Conservation (phyloP, 2,113 vertebrate species). For the Reinhardtius hippoglossoides region DNA sequence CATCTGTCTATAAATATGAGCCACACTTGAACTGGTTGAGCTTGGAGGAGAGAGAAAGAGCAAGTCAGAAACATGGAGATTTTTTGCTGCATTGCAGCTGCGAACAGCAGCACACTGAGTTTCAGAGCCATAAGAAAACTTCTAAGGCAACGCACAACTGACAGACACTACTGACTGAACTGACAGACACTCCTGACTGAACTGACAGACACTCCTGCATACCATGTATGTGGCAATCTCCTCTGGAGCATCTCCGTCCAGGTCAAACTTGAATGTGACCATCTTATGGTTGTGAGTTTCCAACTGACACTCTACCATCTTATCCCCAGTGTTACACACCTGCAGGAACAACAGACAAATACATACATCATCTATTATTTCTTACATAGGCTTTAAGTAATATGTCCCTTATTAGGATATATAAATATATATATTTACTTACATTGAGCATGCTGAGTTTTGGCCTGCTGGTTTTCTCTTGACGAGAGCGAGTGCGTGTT, state of each 20-base stretch:
- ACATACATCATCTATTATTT: not conserved
- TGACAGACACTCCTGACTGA: not conserved
- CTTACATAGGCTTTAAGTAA: not conserved
- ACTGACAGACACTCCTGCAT: slow-evolving; percentile 47
- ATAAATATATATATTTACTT: slow-evolving; percentile 33
- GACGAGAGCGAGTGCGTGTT: slow-evolving; percentile 90
- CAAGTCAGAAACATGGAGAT: slow-evolving; percentile 15
- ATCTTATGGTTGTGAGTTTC: slow-evolving; percentile 99
- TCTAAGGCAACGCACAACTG: not conserved
- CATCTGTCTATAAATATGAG: slow-evolving; percentile 18
- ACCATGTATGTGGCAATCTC: slow-evolving; percentile 99
- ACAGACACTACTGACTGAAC: not conserved
- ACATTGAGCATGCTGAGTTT: slow-evolving; percentile 95
- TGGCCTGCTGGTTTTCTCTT: slow-evolving; percentile 91
- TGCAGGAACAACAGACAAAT: slow-evolving; percentile 54
- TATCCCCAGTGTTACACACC: slow-evolving; percentile 97
- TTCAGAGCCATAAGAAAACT: slow-evolving; percentile 9
- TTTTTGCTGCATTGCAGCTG: slow-evolving; percentile 72
- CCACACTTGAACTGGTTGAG: slow-evolving; percentile 14
- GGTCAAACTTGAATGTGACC: slow-evolving; percentile 99
- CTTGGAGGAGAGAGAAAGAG: slow-evolving; percentile 10
- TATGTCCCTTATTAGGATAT: not conserved
- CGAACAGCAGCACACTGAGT: slow-evolving; percentile 31
- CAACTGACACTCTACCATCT: slow-evolving; percentile 99
- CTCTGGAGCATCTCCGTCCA: slow-evolving; percentile 95